These are phyloP conservation scores for Allobates femoralis DNA, from an alignment of 2,797 vertebrate genomes.

Conservation along the genomic window DNA sequence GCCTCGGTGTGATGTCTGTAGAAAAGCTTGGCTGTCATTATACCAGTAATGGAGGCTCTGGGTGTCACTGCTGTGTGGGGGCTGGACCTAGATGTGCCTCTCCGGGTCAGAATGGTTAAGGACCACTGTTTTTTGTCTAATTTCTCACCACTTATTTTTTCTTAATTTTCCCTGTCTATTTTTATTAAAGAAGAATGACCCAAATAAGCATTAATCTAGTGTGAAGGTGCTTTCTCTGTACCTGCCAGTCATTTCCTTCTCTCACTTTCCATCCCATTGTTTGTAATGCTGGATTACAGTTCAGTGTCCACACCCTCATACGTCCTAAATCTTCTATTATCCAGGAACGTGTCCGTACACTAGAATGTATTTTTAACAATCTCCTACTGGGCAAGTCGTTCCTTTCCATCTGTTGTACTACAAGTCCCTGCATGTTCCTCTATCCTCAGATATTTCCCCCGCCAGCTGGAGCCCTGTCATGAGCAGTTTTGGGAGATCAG, in stretches of 20 bases:
- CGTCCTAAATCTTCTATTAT: neutral
- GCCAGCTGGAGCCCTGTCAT: neutral
- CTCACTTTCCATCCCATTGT: neutral
- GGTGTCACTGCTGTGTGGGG: no score
- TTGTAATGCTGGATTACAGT: neutral
- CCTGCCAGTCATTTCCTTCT: neutral
- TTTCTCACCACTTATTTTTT: neutral
- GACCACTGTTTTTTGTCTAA: no score
- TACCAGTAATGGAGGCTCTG: no score
- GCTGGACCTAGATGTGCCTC: no score
- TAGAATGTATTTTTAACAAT: neutral
- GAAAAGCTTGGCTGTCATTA: no score
- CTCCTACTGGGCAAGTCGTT: neutral
- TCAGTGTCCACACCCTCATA: neutral
- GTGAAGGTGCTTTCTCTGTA: neutral
- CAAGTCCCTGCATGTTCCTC: conserved; percentile 1
- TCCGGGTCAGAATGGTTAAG: no score
- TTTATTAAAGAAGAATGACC: conserved; percentile 1
- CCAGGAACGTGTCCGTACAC: neutral
- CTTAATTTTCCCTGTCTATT: neutral
- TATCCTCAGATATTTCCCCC: neutral
- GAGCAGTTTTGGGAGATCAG: neutral
- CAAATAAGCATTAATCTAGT: neutral
- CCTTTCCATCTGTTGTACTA: neutral
- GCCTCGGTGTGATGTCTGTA: no score